phyloP scores from a whole-genome alignment of 2,888 invertebrate genomes.

The Trilocha varians region DNA sequence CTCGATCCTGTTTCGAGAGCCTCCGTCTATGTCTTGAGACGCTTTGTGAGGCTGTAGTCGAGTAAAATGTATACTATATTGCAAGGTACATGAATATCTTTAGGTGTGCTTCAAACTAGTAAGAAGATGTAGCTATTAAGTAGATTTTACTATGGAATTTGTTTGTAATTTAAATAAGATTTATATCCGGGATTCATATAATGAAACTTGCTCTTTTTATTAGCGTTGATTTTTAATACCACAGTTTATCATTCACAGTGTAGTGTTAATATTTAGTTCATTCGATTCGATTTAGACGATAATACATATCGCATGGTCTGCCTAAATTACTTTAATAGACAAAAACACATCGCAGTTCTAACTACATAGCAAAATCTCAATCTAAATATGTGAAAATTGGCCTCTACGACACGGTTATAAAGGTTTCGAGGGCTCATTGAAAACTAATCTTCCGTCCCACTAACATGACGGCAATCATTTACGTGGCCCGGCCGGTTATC shows the following conservation, averaged over 20 bases:
- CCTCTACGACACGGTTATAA: background rate
- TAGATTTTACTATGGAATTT: too few species aligned
- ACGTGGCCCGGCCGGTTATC: conserved; percentile 7
- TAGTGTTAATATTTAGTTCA: too few species aligned
- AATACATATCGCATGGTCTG: too few species aligned
- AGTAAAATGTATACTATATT: background rate
- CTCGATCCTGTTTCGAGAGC: background rate
- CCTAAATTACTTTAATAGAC: too few species aligned
- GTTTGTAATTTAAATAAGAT: too few species aligned
- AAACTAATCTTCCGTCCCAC: conserved; percentile 14
- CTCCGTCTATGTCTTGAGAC: background rate
- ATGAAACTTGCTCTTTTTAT: too few species aligned
- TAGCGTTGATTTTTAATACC: too few species aligned
- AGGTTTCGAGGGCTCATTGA: background rate
- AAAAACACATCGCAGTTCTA: background rate
- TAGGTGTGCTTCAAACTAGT: too few species aligned
- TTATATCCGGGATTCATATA: too few species aligned
- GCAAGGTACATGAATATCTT: background rate
- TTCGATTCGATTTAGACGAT: too few species aligned
- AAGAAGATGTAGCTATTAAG: too few species aligned
- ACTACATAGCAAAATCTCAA: background rate
- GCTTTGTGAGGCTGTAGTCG: background rate
- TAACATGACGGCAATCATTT: conserved; percentile 4
- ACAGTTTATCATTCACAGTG: too few species aligned
- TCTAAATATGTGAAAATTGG: background rate